Base-by-base conservation (phyloP, 2,797 vertebrate genomes). In the Channallabes apus region DNA sequence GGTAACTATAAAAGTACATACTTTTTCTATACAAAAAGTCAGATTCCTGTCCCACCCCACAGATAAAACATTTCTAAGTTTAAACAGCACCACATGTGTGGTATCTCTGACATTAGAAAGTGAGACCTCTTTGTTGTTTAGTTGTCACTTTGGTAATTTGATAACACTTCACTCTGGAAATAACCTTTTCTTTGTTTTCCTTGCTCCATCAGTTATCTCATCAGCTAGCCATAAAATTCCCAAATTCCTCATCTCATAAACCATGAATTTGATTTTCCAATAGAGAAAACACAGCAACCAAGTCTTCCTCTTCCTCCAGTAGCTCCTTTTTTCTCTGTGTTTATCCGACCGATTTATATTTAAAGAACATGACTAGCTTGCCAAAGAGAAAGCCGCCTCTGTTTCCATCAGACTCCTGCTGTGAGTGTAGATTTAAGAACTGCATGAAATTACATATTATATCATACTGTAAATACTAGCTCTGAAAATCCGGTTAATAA, bases 291-390 rank as follows among this genome's bases (percentile, higher is more conserved):
- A 65, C 62, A 65, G 27, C 15, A 68, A 32, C 17, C 18, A 7
- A 32, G 32, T 20, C 6, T 35, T 20, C 8, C 35, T 7, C 35
- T 20, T 32, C 51, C 51, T 56, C 17, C 51, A 9, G 7, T 2
- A 14, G 5, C 22, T 29, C 72, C 24, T 72, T 73, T 41, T 73
- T 20, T 69, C 32, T 27, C 41, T 15, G 24, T 38, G 67, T 51
- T 73, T 15, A 69, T 20, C 35, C 20, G 32, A 20, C 2, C 32
- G 4, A 20, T 7, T 20, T 73, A 27, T 58, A 76, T 58, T 76
- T 76, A 76, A 76, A 76, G 73, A 58, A 76, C 56, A 27, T 58
- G 73, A 76, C 27, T 32, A 2, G 27, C 18, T 46, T 32, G 73
- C 46, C n/a, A 27, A 20, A 29, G 17, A 32, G 27, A 20, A 58